These are phyloP conservation scores for Tokudaia muenninki DNA, from an alignment of 2,797 vertebrate genomes.

Conservation along the genomic window DNA sequence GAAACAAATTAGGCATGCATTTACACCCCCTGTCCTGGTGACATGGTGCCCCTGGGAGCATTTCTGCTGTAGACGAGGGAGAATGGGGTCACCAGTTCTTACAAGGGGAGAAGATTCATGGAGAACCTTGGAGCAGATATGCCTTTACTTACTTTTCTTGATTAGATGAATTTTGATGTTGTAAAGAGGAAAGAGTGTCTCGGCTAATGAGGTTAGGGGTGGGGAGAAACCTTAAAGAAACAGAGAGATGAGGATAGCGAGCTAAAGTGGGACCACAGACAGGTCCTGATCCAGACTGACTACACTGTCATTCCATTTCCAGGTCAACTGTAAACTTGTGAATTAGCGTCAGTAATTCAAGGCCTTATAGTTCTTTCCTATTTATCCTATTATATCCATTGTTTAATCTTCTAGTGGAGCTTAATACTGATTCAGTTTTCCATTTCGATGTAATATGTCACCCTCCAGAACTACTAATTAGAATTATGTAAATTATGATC, in stretches of 20 bases:
- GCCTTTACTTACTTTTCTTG: background rate
- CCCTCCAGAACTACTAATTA: background rate
- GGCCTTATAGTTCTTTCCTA: background rate
- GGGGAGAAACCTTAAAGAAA: background rate
- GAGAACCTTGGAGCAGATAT: background rate
- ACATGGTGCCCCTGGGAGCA: background rate
- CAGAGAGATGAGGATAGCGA: background rate
- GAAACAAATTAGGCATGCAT: background rate
- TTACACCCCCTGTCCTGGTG: background rate
- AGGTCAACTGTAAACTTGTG: background rate
- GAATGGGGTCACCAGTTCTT: background rate
- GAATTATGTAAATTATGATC: background rate
- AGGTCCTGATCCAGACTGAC: background rate
- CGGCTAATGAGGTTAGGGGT: background rate
- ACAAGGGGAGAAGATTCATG: background rate
- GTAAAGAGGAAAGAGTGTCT: background rate
- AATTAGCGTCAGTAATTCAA: background rate
- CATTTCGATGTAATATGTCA: background rate
- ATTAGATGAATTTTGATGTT: background rate
- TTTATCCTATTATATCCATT: background rate
- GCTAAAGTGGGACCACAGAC: background rate
- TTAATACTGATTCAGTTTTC: background rate
- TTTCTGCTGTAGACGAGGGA: background rate
- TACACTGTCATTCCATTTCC: background rate
- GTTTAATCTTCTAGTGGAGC: background rate